phyloP scores from a whole-genome alignment of 2,113 vertebrate genomes.

The Xenus cinereus region DNA sequence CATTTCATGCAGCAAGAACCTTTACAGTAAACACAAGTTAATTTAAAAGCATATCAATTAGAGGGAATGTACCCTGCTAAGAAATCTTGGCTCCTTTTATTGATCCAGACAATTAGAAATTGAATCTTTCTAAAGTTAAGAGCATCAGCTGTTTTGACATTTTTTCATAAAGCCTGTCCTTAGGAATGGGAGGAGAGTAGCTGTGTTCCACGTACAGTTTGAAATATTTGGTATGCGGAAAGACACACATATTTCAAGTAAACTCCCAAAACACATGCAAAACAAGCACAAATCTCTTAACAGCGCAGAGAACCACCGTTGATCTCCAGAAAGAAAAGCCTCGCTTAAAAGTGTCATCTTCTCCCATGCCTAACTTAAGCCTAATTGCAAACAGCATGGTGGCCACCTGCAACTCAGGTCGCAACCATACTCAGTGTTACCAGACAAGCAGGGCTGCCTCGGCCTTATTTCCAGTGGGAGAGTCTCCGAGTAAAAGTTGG shows the following conservation, averaged over 20 bases:
- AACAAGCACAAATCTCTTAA: neutral
- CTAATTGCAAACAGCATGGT: neutral
- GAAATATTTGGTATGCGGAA: neutral
- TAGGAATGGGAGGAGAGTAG: neutral
- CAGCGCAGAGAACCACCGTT: neutral
- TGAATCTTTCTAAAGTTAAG: neutral
- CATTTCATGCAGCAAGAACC: constrained; percentile 3
- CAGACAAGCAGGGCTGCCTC: neutral
- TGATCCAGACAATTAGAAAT: neutral
- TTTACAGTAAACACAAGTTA: constrained; percentile 61
- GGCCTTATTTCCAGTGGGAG: neutral
- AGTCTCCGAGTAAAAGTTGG: neutral
- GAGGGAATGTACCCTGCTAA: constrained; percentile 8
- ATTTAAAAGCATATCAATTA: constrained; percentile 56
- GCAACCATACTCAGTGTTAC: neutral
- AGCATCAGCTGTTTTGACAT: neutral
- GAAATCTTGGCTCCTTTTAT: constrained; percentile 28
- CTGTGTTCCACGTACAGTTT: neutral
- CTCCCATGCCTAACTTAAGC: neutral
- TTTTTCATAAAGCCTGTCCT: neutral
- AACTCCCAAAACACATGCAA: neutral
- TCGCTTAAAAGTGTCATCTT: neutral
- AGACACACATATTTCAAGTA: neutral
- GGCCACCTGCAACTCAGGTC: neutral
- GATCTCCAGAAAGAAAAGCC: neutral